Evolutionary conservation across 2,113 vertebrate genomes (phyloP).

Genomic region (Pachyramphus minor): DNA sequence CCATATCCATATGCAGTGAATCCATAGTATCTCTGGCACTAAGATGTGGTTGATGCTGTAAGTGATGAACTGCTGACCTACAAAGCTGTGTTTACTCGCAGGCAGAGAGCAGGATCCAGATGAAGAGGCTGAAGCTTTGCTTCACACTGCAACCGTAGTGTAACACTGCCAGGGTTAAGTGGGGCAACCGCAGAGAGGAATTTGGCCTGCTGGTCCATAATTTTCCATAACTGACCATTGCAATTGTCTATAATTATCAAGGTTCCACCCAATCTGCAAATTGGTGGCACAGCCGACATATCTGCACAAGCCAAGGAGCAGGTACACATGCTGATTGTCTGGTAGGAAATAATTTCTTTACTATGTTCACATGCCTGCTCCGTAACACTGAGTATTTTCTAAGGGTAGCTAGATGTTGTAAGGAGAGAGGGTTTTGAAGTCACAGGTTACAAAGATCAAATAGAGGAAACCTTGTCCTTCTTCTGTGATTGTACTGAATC

Average conservation of each 20-base stretch:
- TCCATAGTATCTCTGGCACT: not conserved
- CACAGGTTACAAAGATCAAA: not conserved
- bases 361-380: not conserved
- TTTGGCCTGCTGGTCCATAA: not conserved
- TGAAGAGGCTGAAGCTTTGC: not conserved
- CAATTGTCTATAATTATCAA: not conserved
- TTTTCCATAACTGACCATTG: slow-evolving; percentile 9
- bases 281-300: not conserved
- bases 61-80: slow-evolving; percentile 4
- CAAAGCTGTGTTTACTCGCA: not conserved
- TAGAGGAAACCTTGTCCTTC: not conserved
- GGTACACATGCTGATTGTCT: not conserved
- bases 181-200: not conserved
- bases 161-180: not conserved
- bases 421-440: not conserved
- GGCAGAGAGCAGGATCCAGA: not conserved
- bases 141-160: not conserved
- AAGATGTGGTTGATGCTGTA: not conserved
- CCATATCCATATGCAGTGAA: not conserved
- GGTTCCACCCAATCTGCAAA: not conserved
- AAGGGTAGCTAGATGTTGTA: not conserved
- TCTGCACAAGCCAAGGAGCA: not conserved
- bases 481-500: not conserved
- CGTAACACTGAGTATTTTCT: not conserved
- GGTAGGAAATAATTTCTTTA: not conserved